Base-by-base conservation (phyloP, 2,797 vertebrate genomes). In the Tragelaphus eurycerus region DNA sequence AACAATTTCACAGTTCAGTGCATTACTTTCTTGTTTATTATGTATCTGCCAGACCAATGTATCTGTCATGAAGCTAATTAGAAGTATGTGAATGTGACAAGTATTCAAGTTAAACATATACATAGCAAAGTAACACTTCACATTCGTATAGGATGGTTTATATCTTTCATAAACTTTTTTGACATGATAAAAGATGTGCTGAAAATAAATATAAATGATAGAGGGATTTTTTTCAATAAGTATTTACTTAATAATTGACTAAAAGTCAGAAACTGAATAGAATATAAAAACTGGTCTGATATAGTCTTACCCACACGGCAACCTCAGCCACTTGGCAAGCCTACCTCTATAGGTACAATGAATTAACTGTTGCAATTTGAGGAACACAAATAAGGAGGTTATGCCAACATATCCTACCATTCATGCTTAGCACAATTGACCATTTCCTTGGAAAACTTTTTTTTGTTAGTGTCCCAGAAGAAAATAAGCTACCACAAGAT, bases 181-280 rank as follows among this genome's bases (percentile, higher is more conserved):
- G 38, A 23, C 0, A 13, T 84, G 55, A 87, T 27, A 50, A 96
- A 64, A 46, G 25, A 88, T 89, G 27, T 62, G 43, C 60, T 46
- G 76, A 94, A 93, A 95, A 95, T 62, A 86, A 87, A 16, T 55
- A 67, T 50, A 96, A 64, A 59, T 88, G 64, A 94, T 83, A 55
- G 43, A 85, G 67, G 4, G 7, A 82, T 78, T 78, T 23, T 88
- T 31, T 38, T 96, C 81, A 57, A 16, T 74, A 88, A 54, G 1
- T 74, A 64, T 52, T 95, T 15, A 54, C 15, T 89, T 90, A 86
- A 46, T 83, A 79, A n/a, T 54, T 3, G 43, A 74, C 38, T 90
- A 43, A 46, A 89, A 67, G 29, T 50, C 34, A 50, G 25, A 59
- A 83, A 86, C 54, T 52, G 9, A 3, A 16, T 88, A 60, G 27